Evolutionary conservation across 2,888 invertebrate genomes (phyloP).

Genomic region (Thecophora atra): DNA sequence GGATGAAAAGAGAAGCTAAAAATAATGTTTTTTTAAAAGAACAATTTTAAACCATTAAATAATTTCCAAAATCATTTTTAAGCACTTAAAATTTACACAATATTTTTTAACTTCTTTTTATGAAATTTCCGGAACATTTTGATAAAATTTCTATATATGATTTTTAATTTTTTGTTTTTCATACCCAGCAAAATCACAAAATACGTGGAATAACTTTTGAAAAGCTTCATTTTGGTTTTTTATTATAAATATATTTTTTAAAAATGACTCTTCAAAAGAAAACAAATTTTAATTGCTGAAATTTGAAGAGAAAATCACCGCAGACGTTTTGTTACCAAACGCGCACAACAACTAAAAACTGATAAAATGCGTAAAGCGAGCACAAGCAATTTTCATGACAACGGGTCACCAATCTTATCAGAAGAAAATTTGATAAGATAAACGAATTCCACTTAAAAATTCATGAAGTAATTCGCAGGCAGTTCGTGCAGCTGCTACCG

Average conservation of each 20-base stretch:
- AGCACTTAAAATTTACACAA: no score
- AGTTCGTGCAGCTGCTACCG: no score
- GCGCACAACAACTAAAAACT: not conserved
- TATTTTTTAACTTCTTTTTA: no score
- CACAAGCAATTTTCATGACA: not conserved
- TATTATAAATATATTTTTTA: no score
- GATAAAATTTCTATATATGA: not conserved
- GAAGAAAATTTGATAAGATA: constrained; percentile 4
- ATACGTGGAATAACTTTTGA: constrained; percentile 55
- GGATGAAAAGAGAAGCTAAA: no score
- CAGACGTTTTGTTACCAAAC: no score
- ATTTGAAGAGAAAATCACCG: constrained; percentile 1
- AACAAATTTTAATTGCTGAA: no score
- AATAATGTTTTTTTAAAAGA: no score
- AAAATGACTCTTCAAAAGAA: no score
- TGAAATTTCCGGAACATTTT: not conserved
- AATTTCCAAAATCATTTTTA: no score
- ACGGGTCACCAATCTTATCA: not conserved
- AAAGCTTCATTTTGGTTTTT: constrained; percentile 54
- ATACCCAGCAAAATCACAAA: constrained; percentile 59
- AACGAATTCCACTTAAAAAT: not conserved
- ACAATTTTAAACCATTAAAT: no score
- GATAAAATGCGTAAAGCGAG: no score
- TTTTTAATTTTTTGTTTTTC: constrained; percentile 21
- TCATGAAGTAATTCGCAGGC: not conserved